Evolutionary conservation across 2,113 vertebrate genomes (phyloP), one percentile per base, ranked within the genome.

Genomic region (human): DNA sequence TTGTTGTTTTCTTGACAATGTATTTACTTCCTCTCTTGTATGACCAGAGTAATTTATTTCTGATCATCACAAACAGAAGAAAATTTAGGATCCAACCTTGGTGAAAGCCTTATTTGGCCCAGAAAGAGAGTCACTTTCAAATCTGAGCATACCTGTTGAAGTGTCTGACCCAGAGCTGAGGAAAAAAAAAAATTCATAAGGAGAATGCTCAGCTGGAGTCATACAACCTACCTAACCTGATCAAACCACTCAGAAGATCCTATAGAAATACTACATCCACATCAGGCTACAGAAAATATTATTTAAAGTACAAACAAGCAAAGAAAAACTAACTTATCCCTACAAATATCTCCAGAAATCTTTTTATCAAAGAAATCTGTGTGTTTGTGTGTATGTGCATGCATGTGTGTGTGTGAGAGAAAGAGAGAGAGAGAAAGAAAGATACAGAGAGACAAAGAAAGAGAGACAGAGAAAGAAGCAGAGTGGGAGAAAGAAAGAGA

Each of bases 121-220:
- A 81, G 22, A 88, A 84, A 92, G 11, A 59, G 27, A 79, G 5
- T 38, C 13, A 76, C 66, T 89, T 89, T 78, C 78, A 87, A 93
- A 96, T 76, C 13, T 89, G 27, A 93, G 48, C 35, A 81, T 25
- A 59, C 12, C 32, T 68, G 25, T 55, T 85, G n/a, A 84, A 94
- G 57, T 20, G 70, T 8, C 30, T 75, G 25, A 72, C 85, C 6
- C 27, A 96, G 57, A 92, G 32, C 55, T 61, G n/a, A 89, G 45
- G 35, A 35, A 55, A 22, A 76, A 64, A 78, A 5, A 50, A 7
- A 12, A 20, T 76, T 9, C 40, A 61, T 59, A 45, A 75, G 14
- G 9, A 30, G n/a, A 86, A 35, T 83, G 1, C 16, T 92, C 40
- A 90, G 5, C 0, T 75, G 43, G 13, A 96, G 13, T 85, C 64